These are phyloP conservation scores for Mythimna albipuncta DNA, from an alignment of 2,888 invertebrate species.

Conservation along the genomic window DNA sequence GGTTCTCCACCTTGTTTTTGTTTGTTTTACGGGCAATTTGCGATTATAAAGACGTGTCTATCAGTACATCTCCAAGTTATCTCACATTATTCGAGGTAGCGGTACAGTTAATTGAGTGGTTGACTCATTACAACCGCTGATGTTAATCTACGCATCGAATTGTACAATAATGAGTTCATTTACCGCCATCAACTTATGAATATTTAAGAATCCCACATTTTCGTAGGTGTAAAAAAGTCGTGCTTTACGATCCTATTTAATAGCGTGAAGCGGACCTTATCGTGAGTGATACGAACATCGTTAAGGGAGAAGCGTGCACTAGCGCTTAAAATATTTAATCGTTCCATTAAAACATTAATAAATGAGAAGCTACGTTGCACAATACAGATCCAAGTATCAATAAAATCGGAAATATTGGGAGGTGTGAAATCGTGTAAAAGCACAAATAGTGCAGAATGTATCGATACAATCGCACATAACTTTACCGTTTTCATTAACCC, in stretches of 20 bases:
- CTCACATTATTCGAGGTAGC: slow-evolving; percentile 69
- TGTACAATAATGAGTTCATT: slow-evolving; percentile 84
- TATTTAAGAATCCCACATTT: slow-evolving; percentile 79
- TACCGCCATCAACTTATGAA: slow-evolving; percentile 83
- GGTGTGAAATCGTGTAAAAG: slow-evolving; percentile 78
- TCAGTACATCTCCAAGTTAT: slow-evolving; percentile 72
- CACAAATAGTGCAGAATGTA: slow-evolving; percentile 67
- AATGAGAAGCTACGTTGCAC: slow-evolving; percentile 53
- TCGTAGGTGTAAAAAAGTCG: slow-evolving; percentile 75
- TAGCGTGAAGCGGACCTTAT: slow-evolving; percentile 73
- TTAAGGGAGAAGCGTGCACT: slow-evolving; percentile 54
- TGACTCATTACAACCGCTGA: slow-evolving; percentile 78
- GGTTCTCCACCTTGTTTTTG: slow-evolving; percentile 82
- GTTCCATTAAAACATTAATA: slow-evolving; percentile 59
- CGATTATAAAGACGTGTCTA: slow-evolving; percentile 79
- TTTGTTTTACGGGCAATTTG: slow-evolving; percentile 89
- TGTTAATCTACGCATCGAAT: slow-evolving; percentile 83
- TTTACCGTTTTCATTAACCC: slow-evolving; percentile 59
- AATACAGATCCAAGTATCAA: slow-evolving; percentile 51
- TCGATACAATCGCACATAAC: slow-evolving; percentile 59
- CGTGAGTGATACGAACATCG: slow-evolving; percentile 61
- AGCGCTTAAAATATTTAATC: slow-evolving; percentile 55
- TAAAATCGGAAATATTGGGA: slow-evolving; percentile 64
- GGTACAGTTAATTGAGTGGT: slow-evolving; percentile 81
- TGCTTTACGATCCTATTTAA: slow-evolving; percentile 75